Evolutionary conservation across 2,888 invertebrate species (phyloP).

Genomic region (Drosophila vallismaia): DNA sequence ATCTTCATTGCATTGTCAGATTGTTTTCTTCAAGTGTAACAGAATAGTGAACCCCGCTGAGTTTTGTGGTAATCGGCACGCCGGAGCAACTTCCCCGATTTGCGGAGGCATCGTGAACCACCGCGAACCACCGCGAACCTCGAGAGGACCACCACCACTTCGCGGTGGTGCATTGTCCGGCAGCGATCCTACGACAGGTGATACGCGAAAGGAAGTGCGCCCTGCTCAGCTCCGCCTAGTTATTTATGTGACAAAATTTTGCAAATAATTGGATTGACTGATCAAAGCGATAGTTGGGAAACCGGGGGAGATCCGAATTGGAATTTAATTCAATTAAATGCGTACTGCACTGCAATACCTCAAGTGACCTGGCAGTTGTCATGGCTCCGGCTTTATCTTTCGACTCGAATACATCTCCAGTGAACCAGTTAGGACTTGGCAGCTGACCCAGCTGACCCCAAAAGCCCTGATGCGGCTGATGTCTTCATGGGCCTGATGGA

Average conservation of each 20-base stretch:
- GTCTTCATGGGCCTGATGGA: slow-evolving; percentile 62
- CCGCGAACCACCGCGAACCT: slow-evolving; percentile 7
- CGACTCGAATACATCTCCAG: slow-evolving; percentile 26
- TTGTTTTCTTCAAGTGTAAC: neutral
- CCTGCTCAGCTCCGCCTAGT: slow-evolving; percentile 58
- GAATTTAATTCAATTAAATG: slow-evolving; percentile 83
- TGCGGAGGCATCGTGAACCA: slow-evolving; percentile 7
- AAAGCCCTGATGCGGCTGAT: slow-evolving; percentile 38
- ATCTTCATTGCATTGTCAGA: neutral
- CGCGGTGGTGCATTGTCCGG: slow-evolving; percentile 14
- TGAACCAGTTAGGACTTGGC: slow-evolving; percentile 48
- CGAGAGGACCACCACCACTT: slow-evolving; percentile 18
- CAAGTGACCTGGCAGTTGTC: slow-evolving; percentile 71
- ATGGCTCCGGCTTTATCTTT: slow-evolving; percentile 30
- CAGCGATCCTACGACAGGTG: slow-evolving; percentile 65
- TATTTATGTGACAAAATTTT: slow-evolving; percentile 84
- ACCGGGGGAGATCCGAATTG: slow-evolving; percentile 55
- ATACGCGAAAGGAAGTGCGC: slow-evolving; percentile 39
- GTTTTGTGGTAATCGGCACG: slow-evolving; percentile 67
- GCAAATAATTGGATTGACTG: slow-evolving; percentile 84
- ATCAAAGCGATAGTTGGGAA: slow-evolving; percentile 81
- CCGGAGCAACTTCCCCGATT: slow-evolving; percentile 54
- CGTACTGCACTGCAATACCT: slow-evolving; percentile 79
- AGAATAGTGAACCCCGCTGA: slow-evolving; percentile 34
- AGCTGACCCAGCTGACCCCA: slow-evolving; percentile 75